These are phyloP conservation scores for Lottia scabra DNA, from an alignment of 2,888 invertebrate species.

Conservation along the genomic window DNA sequence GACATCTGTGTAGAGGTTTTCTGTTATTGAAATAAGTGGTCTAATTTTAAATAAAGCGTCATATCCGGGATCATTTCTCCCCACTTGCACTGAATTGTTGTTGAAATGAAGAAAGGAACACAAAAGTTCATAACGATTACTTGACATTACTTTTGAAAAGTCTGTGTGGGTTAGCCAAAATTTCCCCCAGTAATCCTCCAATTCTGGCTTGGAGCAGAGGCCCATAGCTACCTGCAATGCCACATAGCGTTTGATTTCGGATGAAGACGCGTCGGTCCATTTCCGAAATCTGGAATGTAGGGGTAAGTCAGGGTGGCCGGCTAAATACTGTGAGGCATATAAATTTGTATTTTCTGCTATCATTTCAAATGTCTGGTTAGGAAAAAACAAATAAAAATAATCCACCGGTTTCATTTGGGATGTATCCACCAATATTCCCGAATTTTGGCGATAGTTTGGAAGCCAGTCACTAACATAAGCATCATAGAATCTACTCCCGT, in stretches of 20 bases:
- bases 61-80: not conserved
- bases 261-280: not conserved
- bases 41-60: constrained; percentile 12
- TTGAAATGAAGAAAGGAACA: not conserved
- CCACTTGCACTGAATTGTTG: not conserved
- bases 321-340: too few species aligned
- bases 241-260: not conserved
- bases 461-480: too few species aligned
- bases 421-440: too few species aligned
- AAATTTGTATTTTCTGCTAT: too few species aligned
- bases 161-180: not conserved
- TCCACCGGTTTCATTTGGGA: too few species aligned
- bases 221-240: constrained; percentile 6
- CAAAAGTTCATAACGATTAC: not conserved
- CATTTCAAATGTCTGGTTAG: too few species aligned
- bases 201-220: not conserved
- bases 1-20: constrained; percentile 14
- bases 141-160: constrained; percentile 5
- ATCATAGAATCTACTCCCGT: too few species aligned
- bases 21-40: constrained; percentile 6
- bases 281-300: not conserved
- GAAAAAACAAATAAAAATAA: too few species aligned
- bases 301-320: not conserved
- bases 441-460: too few species aligned
- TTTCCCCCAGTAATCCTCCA: constrained; percentile 5